A percentile compares a stretch with the other conserved stretches of the same genome.
These are phyloP conservation scores for Siniperca chuatsi DNA, from an alignment of 2,113 vertebrate genomes.

Conservation along the genomic window DNA sequence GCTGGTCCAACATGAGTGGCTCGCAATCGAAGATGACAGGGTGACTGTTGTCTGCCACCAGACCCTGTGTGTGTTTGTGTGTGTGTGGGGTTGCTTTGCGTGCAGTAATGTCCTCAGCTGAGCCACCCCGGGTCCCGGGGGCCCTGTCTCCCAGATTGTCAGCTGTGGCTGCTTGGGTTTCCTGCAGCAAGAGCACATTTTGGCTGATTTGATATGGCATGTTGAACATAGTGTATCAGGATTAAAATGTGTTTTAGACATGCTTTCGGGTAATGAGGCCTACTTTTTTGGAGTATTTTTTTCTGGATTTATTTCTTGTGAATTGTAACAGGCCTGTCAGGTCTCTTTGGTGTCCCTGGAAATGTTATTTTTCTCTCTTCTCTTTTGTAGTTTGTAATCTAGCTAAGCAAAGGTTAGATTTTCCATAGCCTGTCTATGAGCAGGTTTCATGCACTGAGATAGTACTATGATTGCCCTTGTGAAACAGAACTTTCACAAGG, in stretches of 20 bases:
- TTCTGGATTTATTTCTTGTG: slow-evolving; percentile 16
- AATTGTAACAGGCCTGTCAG: slow-evolving; percentile 6
- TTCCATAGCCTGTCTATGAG: not conserved
- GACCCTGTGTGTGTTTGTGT: slow-evolving; percentile 53
- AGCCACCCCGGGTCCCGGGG: slow-evolving; percentile 60
- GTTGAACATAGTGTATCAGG: slow-evolving; percentile 52
- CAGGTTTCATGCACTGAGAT: not conserved
- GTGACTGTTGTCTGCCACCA: slow-evolving; percentile 82
- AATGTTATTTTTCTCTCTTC: not conserved
- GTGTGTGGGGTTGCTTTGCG: slow-evolving; percentile 59
- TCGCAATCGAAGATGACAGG: slow-evolving; percentile 84
- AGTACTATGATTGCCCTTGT: not conserved
- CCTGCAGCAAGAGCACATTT: slow-evolving; percentile 56
- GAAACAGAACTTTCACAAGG: slow-evolving; percentile 5
- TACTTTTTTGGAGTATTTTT: slow-evolving; percentile 6
- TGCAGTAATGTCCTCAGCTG: slow-evolving; percentile 80
- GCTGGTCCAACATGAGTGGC: slow-evolving; percentile 79
- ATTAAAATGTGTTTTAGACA: slow-evolving; percentile 71
- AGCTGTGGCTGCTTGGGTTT: slow-evolving; percentile 71
- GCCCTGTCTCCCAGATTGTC: slow-evolving; percentile 69
- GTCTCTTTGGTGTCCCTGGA: not conserved
- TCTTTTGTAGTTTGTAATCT: not conserved
- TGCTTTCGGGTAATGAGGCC: slow-evolving; percentile 66
- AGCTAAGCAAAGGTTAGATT: not conserved
- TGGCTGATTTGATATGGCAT: slow-evolving; percentile 68